Conservation (phyloP, 2,888 invertebrate species). For the Drosophila mimetica region DNA sequence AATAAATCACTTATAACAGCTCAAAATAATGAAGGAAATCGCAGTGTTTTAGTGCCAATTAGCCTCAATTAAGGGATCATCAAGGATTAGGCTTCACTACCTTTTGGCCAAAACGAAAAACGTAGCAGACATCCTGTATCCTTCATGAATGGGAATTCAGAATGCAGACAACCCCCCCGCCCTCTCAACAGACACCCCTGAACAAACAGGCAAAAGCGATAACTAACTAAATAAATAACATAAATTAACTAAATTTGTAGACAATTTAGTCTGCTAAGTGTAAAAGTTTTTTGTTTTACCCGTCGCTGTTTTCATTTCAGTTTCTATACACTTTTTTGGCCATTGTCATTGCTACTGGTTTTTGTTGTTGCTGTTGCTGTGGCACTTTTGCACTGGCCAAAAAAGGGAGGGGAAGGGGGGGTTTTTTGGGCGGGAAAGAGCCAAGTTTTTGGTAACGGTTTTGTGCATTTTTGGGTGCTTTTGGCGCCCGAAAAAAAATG, state of each 20-base stretch:
- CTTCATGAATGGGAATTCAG: background rate
- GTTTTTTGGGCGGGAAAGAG: background rate
- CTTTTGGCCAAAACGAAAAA: background rate
- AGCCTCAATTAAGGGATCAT: conserved; percentile 25
- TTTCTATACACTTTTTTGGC: conserved; percentile 19
- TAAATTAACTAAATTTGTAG: conserved; percentile 77
- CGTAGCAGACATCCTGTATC: background rate
- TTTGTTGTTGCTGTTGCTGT: conserved; percentile 5
- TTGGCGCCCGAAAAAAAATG: conserved; percentile 49
- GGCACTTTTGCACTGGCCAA: conserved; percentile 13
- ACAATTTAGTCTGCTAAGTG: conserved; percentile 77
- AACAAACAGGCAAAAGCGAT: conserved; percentile 59
- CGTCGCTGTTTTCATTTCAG: conserved; percentile 33
- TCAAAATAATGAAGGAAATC: background rate
- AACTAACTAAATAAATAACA: conserved; percentile 79
- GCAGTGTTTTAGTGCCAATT: background rate
- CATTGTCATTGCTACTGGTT: conserved; percentile 14
- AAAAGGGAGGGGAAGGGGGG: background rate
- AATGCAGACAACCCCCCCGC: background rate
- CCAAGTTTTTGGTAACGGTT: conserved; percentile 24
- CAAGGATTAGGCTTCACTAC: background rate
- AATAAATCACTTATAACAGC: background rate
- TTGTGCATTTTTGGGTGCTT: conserved; percentile 40
- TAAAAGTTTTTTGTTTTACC: conserved; percentile 66
- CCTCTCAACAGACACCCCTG: too few species aligned